phyloP scores from a whole-genome alignment of 2,113 vertebrate species.

The Taxidea taxus region DNA sequence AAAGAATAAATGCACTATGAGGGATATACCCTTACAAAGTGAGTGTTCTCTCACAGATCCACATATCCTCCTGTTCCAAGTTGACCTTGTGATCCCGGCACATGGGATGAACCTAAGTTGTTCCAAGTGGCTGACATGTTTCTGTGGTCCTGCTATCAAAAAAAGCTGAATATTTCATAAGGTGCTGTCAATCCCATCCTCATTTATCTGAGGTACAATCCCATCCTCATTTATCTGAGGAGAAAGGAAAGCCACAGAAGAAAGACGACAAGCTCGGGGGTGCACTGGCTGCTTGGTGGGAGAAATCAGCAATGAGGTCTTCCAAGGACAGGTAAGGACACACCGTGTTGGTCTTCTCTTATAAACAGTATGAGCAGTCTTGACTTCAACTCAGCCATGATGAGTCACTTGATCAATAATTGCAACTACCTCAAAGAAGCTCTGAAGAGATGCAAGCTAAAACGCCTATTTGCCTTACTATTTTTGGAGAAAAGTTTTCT shows the following conservation, averaged over 20 bases:
- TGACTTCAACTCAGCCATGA: background rate
- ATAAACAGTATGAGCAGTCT: background rate
- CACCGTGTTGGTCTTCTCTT: background rate
- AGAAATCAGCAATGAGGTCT: background rate
- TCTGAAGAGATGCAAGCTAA: background rate
- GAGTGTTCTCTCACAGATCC: background rate
- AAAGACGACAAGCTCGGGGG: background rate
- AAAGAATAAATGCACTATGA: background rate
- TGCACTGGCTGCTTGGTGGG: background rate
- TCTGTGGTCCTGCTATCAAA: background rate
- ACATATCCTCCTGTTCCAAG: background rate
- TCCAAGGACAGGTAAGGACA: background rate
- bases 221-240: background rate
- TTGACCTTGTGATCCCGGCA: background rate
- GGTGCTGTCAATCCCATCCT: background rate
- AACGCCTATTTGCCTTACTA: background rate
- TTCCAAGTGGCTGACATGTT: background rate
- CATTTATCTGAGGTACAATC: background rate
- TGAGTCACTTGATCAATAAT: slow-evolving; percentile 17
- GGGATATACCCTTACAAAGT: background rate
- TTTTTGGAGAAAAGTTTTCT: background rate
- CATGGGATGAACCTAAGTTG: background rate
- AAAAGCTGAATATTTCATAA: background rate
- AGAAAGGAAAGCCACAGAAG: background rate
- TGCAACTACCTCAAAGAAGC: background rate